These are phyloP conservation scores for Dromococcyx pavoninus DNA, from an alignment of 2,797 vertebrate genomes.

Conservation along the genomic window DNA sequence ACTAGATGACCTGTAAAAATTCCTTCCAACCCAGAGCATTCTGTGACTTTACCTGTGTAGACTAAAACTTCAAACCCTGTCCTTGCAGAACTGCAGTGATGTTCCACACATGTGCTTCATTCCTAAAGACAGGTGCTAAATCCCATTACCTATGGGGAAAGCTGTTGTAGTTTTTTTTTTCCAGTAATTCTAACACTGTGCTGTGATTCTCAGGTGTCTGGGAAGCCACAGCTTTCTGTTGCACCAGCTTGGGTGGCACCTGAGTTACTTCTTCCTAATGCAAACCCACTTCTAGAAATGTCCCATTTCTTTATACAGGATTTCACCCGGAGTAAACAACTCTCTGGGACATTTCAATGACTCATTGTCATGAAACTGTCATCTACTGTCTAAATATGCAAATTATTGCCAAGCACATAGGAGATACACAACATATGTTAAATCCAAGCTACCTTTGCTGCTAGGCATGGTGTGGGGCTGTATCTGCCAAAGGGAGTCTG, in stretches of 20 bases:
- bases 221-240: neutral
- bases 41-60: neutral
- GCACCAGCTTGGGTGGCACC: neutral
- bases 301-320: neutral
- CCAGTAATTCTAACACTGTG: neutral
- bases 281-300: neutral
- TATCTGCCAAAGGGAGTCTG: accelerated
- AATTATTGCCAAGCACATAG: neutral
- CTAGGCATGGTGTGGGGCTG: accelerated
- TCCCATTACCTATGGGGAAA: neutral
- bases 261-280: neutral
- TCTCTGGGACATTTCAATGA: neutral
- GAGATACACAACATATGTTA: neutral
- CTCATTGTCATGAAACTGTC: neutral
- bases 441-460: neutral
- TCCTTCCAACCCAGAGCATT: no score
- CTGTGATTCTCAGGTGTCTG: neutral
- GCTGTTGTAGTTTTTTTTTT: neutral
- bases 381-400: neutral
- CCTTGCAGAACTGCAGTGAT: neutral
- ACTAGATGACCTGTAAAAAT: no score
- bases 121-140: neutral
- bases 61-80: neutral
- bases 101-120: accelerated
- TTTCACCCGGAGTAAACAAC: neutral